These are phyloP conservation scores for Lasioglossum oenotherae DNA, from an alignment of 2,888 invertebrate species.

Conservation along the genomic window DNA sequence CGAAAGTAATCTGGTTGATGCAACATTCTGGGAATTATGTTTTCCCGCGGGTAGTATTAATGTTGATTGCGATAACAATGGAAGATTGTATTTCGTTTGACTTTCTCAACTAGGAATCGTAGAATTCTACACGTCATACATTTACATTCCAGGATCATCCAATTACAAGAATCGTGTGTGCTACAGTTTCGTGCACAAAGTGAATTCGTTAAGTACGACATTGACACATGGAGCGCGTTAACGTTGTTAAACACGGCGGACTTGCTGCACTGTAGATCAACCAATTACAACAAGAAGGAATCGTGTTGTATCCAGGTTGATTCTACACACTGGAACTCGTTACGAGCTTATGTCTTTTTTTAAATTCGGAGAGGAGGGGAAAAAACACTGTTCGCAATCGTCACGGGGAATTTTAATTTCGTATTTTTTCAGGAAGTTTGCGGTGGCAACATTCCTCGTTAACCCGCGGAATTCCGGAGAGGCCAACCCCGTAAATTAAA, in stretches of 20 bases:
- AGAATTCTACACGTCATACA: not conserved
- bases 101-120: too few relatives aligned
- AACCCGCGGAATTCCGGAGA: not conserved
- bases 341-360: not conserved
- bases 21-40: too few relatives aligned
- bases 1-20: not conserved
- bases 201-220: too few relatives aligned
- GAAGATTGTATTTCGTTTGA: not conserved
- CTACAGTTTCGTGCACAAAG: not conserved
- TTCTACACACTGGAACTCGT: not conserved
- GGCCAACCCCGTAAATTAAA: constrained; percentile 2
- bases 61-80: not conserved
- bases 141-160: not conserved
- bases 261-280: not conserved
- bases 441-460: not conserved
- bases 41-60: not conserved
- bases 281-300: not conserved
- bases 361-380: not conserved
- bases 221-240: not conserved
- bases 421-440: not conserved
- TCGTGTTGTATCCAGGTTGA: not conserved
- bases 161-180: not conserved
- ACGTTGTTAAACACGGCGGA: not conserved
- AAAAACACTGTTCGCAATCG: not conserved
- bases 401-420: not conserved